These are phyloP conservation scores for Mico argentatus DNA, from an alignment of 2,797 vertebrate genomes.

Conservation along the genomic window DNA sequence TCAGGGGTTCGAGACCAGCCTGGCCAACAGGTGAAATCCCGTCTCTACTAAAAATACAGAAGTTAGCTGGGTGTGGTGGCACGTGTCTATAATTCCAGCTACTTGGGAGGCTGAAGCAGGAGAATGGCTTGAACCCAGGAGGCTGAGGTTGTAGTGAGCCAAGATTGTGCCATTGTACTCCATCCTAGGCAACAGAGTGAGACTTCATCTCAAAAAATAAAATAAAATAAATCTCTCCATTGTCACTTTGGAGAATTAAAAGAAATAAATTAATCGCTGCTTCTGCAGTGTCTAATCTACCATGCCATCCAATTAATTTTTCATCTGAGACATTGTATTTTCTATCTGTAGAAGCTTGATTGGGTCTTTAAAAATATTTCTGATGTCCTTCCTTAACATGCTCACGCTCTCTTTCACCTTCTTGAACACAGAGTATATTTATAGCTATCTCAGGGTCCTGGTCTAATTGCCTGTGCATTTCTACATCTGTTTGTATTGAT, in stretches of 20 bases:
- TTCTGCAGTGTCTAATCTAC: not conserved
- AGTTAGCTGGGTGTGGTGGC: too few relatives aligned
- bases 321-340: not conserved
- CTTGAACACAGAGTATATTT: not conserved
- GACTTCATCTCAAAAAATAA: not conserved
- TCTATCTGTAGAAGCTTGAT: not conserved
- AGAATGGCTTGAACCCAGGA: not conserved
- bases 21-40: not conserved
- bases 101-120: not conserved
- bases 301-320: not conserved
- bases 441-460: not conserved
- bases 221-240: too few relatives aligned
- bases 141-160: not conserved
- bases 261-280: not conserved
- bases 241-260: too few relatives aligned
- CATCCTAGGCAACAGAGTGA: not conserved
- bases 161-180: not conserved
- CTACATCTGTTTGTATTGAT: not conserved
- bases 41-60: not conserved
- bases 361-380: not conserved
- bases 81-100: not conserved
- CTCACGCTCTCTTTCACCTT: not conserved
- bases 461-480: not conserved
- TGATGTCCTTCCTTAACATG: not conserved
- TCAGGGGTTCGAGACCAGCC: not conserved